Conservation (phyloP, 2,888 invertebrate genomes). For the Quadroppia sp. region DNA sequence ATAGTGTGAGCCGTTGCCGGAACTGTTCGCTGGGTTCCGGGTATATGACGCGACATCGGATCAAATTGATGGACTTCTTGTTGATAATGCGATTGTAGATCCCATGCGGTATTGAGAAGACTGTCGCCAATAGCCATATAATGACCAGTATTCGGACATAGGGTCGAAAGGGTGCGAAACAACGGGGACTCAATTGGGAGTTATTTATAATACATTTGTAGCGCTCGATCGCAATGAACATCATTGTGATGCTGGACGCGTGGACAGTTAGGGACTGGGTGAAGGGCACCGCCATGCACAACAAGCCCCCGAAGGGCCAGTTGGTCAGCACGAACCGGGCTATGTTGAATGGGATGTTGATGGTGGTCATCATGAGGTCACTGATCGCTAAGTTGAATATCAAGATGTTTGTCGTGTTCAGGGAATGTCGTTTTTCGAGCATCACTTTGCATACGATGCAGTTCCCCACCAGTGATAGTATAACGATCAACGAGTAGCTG, state of each 20-base stretch:
- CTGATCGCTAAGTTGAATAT: slow-evolving; percentile 59
- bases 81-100: slow-evolving; percentile 41
- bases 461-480: slow-evolving; percentile 54
- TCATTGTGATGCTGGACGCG: slow-evolving; percentile 28
- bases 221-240: slow-evolving; percentile 38
- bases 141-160: neutral
- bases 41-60: slow-evolving; percentile 38
- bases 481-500: slow-evolving; percentile 55
- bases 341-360: slow-evolving; percentile 56
- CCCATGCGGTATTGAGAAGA: slow-evolving; percentile 30
- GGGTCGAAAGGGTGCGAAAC: neutral
- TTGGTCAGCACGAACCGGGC: slow-evolving; percentile 53
- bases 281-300: slow-evolving; percentile 54
- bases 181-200: neutral
- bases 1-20: slow-evolving; percentile 17
- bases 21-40: neutral
- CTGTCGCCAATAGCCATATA: slow-evolving; percentile 16
- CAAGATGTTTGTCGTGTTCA: slow-evolving; percentile 59
- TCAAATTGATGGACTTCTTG: slow-evolving; percentile 37
- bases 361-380: slow-evolving; percentile 51
- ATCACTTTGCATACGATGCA: slow-evolving; percentile 57
- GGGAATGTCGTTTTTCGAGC: slow-evolving; percentile 56
- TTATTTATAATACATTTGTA: slow-evolving; percentile 11
- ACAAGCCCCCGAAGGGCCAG: slow-evolving; percentile 55
- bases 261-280: slow-evolving; percentile 49